phyloP scores from a whole-genome alignment of 2,797 vertebrate species.

The Cygnus olor region DNA sequence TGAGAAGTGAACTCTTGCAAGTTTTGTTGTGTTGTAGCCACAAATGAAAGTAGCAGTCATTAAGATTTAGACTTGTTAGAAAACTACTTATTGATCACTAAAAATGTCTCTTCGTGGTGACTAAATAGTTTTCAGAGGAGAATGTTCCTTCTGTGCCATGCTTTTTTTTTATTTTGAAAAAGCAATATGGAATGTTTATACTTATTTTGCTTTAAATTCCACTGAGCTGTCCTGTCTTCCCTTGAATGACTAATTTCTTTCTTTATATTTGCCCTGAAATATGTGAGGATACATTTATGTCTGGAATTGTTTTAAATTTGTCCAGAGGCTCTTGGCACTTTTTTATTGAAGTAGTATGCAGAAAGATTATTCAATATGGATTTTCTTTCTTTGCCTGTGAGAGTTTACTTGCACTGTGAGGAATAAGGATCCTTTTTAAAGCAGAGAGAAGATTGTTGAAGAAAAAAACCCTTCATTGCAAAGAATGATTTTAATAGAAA shows the following conservation, averaged over 20 bases:
- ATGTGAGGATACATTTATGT: background rate
- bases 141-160: background rate
- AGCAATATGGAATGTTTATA: background rate
- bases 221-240: background rate
- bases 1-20: background rate
- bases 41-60: background rate
- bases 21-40: background rate
- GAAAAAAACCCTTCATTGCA: background rate
- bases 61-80: background rate
- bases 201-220: slow-evolving; percentile 7
- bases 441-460: background rate
- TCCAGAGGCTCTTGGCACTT: background rate
- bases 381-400: background rate
- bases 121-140: background rate
- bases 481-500: background rate
- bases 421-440: background rate
- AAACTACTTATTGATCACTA: background rate
- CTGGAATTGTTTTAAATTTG: background rate
- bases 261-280: background rate
- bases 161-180: background rate
- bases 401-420: background rate
- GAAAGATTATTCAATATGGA: background rate
- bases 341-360: background rate
- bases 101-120: background rate
- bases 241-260: background rate